phyloP scores from a whole-genome alignment of 2,797 vertebrate genomes.

The Steatocranus sp. region DNA sequence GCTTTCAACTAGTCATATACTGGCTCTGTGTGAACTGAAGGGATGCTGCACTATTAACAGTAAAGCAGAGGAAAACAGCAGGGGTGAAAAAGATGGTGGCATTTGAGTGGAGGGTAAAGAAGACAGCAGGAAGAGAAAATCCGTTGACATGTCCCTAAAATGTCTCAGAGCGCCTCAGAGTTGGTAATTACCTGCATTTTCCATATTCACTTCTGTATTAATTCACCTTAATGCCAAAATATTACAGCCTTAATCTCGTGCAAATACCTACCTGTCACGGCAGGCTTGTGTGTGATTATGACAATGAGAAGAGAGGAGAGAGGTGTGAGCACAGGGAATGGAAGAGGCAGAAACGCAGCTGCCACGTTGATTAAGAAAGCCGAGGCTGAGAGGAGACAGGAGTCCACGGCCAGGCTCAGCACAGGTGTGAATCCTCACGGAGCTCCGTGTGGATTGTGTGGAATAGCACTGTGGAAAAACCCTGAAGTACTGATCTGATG shows the following conservation, averaged over 20 bases:
- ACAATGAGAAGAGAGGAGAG: neutral
- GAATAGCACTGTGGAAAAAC: neutral
- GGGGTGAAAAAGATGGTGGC: neutral
- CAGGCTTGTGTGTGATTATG: constrained; percentile 48
- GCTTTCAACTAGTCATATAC: constrained; percentile 8
- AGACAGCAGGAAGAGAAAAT: constrained; percentile 45
- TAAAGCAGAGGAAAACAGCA: neutral
- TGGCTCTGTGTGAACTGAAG: neutral
- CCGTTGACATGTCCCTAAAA: constrained; percentile 54
- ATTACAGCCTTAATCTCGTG: constrained; percentile 73
- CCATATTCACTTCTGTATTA: constrained; percentile 69
- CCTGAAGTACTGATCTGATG: neutral
- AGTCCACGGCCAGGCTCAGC: neutral
- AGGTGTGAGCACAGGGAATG: neutral
- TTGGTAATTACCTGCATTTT: constrained; percentile 73
- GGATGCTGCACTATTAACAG: constrained; percentile 9
- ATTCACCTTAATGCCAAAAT: constrained; percentile 77
- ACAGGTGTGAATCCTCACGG: neutral
- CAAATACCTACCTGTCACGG: constrained; percentile 73
- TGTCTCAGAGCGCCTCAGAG: constrained; percentile 39
- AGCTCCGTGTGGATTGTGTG: neutral
- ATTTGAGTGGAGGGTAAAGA: neutral
- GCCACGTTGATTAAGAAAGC: constrained; percentile 55
- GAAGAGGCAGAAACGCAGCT: constrained; percentile 18
- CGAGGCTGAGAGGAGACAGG: neutral